phyloP scores from a whole-genome alignment of 2,113 vertebrate species.

The Boulengeromyrus knoepffleri region DNA sequence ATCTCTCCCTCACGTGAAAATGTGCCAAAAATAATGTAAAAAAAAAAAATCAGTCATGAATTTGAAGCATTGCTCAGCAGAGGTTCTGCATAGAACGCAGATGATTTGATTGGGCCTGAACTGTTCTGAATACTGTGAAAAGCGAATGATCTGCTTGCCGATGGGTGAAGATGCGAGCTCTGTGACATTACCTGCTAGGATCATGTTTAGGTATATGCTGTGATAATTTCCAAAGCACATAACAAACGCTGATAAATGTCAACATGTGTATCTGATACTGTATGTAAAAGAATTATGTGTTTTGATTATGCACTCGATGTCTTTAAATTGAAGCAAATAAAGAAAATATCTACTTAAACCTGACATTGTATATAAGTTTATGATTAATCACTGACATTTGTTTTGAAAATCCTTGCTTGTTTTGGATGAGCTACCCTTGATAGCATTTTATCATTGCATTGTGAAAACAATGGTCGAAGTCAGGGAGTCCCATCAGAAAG shows the following conservation, averaged over 20 bases:
- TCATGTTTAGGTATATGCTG: slow-evolving; percentile 28
- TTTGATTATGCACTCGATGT: slow-evolving; percentile 33
- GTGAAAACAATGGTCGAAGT: not conserved
- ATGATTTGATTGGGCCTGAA: not conserved
- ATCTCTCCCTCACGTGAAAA: not conserved
- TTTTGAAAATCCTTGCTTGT: not conserved
- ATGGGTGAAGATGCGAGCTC: not conserved
- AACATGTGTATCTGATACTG: slow-evolving; percentile 31
- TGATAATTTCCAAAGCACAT: slow-evolving; percentile 49
- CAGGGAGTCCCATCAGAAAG: not conserved
- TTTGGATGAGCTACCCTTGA: not conserved
- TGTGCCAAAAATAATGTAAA: not conserved
- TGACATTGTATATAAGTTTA: not conserved
- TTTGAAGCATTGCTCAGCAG: not conserved
- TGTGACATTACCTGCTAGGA: slow-evolving; percentile 15
- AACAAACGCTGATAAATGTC: slow-evolving; percentile 27
- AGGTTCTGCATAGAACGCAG: not conserved
- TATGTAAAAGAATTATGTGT: slow-evolving; percentile 38
- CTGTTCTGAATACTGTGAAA: not conserved
- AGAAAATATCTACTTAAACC: slow-evolving; percentile 25
- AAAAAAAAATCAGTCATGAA: not conserved
- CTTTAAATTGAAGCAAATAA: slow-evolving; percentile 48
- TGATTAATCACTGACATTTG: not conserved
- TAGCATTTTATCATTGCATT: not conserved
- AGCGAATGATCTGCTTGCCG: not conserved